Percentiles rank a stretch among this genome's conserved stretches.
phyloP scores from a whole-genome alignment of 2,113 vertebrate genomes.

The Felis chaus region DNA sequence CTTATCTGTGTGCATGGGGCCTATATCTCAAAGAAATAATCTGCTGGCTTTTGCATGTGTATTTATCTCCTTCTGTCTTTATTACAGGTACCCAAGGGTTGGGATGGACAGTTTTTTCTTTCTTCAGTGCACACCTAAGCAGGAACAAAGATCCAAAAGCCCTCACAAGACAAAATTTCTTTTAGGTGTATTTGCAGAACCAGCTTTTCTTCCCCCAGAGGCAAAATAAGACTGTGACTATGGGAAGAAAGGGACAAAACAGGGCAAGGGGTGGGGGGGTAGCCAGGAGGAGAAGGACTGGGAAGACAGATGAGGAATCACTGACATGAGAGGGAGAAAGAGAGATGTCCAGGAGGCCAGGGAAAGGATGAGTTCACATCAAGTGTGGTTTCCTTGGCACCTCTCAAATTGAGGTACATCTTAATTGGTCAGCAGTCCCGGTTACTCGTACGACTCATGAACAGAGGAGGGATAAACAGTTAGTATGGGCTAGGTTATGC shows the following conservation, averaged over 20 bases:
- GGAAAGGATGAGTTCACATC: not conserved
- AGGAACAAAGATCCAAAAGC: constrained; percentile 8
- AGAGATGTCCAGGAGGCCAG: not conserved
- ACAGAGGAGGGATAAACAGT: not conserved
- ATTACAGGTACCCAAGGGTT: not conserved
- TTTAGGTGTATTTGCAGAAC: not conserved
- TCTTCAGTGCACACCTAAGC: not conserved
- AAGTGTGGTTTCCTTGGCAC: not conserved
- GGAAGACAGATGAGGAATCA: not conserved
- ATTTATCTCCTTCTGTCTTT: not conserved
- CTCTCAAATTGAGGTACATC: not conserved
- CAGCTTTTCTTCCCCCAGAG: not conserved
- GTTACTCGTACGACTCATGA: not conserved
- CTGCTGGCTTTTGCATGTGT: not conserved
- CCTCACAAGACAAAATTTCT: not conserved
- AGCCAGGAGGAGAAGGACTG: not conserved
- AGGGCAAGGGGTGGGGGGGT: too few relatives aligned
- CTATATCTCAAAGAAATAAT: not conserved
- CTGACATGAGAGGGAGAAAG: not conserved
- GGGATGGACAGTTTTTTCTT: not conserved
- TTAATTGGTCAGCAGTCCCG: not conserved
- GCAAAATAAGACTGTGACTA: not conserved
- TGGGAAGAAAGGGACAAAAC: not conserved
- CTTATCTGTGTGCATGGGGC: not conserved
- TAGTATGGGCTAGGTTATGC: not conserved